These are phyloP conservation scores for Stichodactyla helianthus DNA, from an alignment of 64 coral and sea anemone genomes.

Conservation along the genomic window DNA sequence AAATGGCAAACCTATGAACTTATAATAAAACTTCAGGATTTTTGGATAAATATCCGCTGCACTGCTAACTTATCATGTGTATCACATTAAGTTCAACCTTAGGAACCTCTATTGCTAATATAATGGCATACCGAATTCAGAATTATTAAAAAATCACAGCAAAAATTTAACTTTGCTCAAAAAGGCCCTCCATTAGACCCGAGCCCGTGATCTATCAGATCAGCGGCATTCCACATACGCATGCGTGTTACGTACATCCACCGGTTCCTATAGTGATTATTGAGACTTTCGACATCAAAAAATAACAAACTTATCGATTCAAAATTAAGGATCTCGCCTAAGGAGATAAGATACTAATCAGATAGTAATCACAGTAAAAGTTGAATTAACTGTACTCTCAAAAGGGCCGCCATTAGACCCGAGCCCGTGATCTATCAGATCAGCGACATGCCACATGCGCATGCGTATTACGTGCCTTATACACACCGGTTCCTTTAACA, in stretches of 20 bases:
- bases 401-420: background rate
- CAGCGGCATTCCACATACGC: background rate
- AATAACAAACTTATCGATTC: background rate
- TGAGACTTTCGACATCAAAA: background rate
- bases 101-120: too few relatives aligned
- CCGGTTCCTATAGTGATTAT: background rate
- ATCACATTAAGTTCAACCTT: too few relatives aligned
- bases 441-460: background rate
- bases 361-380: background rate
- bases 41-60: too few relatives aligned
- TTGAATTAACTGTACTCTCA: background rate
- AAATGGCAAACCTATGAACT: background rate
- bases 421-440: background rate
- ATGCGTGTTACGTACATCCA: background rate
- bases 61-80: too few relatives aligned
- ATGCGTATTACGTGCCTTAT: background rate
- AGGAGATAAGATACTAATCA: background rate
- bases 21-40: too few relatives aligned
- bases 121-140: too few relatives aligned
- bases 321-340: background rate
- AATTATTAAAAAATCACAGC: background rate
- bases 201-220: background rate
- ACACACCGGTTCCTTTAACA: background rate
- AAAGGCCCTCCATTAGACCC: background rate
- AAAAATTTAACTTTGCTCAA: background rate